Base-by-base conservation (phyloP, 2,888 invertebrate genomes). In the Tetanocera ferruginea region DNA sequence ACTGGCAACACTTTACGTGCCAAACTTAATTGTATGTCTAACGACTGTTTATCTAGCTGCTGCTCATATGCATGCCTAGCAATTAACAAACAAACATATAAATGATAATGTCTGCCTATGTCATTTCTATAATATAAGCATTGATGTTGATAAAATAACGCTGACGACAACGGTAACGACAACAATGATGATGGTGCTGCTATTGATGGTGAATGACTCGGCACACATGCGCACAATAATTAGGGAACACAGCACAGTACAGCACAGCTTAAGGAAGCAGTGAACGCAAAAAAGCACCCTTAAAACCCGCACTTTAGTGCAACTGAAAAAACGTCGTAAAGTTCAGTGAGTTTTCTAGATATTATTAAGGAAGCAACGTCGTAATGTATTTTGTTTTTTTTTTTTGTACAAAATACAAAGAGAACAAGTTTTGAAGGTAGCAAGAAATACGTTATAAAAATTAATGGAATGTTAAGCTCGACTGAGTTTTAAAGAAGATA, bases 211-310 rank as follows among this genome's bases (percentile, higher is more conserved):
- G 55, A 66, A 67, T 75, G 67, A 75, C 66, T 75, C 67, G 83
- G 79, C 85, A 86, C 86, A 86, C 86, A 86, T 86, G 87, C 87
- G 86, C 87, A 82, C 75, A 72, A 81, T 83, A 84, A 84, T 86
- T 86, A 85, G 82, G 83, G 82, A 85, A 83, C 70, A 76, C 55
- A 31, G 31, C 72, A 76, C 76, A 70, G 17, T 52, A 49, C 64
- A 75, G 14, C 49, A 17, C 62, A 17, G 31, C 25, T 17, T 8
- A 51, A 49, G 8, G n/a, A 34, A 17, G 69, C n/a, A 14, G n/a
- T n/a, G 37, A 69, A 64, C 5, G 55, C 25, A 23, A n/a, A 64
- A 82, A 83, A 76, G 79, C 86, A 86, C 84, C 85, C 85, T 83
- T 55, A 67, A 75, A 75, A 75, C 75, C 75, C 75, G 75, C 75